Evolutionary conservation across 2,888 invertebrate genomes (phyloP).

Genomic region (Therioaphis trifolii): DNA sequence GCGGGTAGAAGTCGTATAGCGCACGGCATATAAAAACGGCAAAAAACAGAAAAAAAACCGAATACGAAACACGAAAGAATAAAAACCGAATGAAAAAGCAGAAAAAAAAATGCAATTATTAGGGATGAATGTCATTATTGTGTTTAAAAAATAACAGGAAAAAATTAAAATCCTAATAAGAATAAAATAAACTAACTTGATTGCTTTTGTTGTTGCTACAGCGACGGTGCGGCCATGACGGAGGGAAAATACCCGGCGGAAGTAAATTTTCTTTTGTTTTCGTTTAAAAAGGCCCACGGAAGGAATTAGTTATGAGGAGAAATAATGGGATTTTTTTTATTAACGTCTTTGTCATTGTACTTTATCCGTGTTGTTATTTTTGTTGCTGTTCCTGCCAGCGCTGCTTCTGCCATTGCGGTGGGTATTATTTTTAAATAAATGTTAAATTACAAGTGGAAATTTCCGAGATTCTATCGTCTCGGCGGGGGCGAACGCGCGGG

Average conservation of each 20-base stretch:
- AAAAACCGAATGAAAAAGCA: neutral
- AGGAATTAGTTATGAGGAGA: conserved; percentile 62
- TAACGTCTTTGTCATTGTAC: conserved; percentile 60
- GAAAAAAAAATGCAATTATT: conserved; percentile 26
- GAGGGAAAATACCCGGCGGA: conserved; percentile 12
- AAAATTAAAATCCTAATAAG: conserved; percentile 58
- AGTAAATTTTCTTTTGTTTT: conserved; percentile 62
- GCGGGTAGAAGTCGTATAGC: too few species aligned
- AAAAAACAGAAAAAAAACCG: too few species aligned
- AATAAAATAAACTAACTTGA: conserved; percentile 57
- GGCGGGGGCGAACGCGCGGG: neutral
- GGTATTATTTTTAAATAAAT: conserved; percentile 63
- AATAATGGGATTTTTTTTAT: conserved; percentile 62
- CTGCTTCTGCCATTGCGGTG: conserved; percentile 50
- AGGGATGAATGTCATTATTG: conserved; percentile 50
- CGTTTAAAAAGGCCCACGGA: conserved; percentile 55
- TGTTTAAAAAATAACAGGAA: conserved; percentile 39
- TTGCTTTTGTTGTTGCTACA: conserved; percentile 58
- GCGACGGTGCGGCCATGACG: neutral
- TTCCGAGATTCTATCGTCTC: conserved; percentile 59
- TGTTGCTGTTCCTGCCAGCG: conserved; percentile 47
- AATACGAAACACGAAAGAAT: neutral
- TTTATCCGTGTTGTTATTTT: conserved; percentile 62
- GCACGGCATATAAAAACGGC: neutral
- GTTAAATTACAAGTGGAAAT: conserved; percentile 63